Evolutionary conservation across 2,113 vertebrate species (phyloP).

Genomic region (Rhinopomastus cyanomelas): DNA sequence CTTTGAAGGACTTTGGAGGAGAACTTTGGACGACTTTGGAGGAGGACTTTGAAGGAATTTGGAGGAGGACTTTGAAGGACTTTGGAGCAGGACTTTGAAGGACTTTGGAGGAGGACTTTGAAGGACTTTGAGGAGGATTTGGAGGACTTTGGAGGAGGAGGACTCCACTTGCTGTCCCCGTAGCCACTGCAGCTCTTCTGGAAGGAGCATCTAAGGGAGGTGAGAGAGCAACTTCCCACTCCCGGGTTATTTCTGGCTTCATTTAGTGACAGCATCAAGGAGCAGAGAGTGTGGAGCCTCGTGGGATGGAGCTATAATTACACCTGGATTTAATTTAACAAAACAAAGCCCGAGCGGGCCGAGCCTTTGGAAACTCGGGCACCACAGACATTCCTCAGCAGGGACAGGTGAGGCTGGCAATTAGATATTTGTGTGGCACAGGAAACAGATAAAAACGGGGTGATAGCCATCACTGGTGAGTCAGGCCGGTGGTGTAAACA

Average conservation of each 20-base stretch:
- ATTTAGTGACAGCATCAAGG: not conserved
- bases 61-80: not conserved
- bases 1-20: not conserved
- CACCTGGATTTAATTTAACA: not conserved
- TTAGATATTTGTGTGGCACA: not conserved
- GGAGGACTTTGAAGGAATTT: no score
- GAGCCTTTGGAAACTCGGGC: not conserved
- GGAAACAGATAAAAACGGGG: constrained; percentile 26
- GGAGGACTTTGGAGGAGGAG: no score
- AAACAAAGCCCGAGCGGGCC: not conserved
- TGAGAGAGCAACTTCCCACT: not conserved
- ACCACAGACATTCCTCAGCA: not conserved
- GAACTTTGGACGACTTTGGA: not conserved
- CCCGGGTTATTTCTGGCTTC: not conserved
- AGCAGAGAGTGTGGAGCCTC: not conserved
- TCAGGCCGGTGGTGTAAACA: not conserved
- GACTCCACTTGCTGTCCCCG: not conserved
- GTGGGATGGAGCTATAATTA: not conserved
- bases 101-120: no score
- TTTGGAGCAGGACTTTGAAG: not conserved
- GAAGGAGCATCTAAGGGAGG: accelerated
- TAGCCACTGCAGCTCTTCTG: accelerated
- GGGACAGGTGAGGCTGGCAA: not conserved
- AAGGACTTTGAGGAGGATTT: no score
- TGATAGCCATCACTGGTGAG: not conserved